Evolutionary conservation across 2,797 vertebrate species (phyloP), one percentile per base, ranked within the genome.

Genomic region (Protosalanx chinensis): DNA sequence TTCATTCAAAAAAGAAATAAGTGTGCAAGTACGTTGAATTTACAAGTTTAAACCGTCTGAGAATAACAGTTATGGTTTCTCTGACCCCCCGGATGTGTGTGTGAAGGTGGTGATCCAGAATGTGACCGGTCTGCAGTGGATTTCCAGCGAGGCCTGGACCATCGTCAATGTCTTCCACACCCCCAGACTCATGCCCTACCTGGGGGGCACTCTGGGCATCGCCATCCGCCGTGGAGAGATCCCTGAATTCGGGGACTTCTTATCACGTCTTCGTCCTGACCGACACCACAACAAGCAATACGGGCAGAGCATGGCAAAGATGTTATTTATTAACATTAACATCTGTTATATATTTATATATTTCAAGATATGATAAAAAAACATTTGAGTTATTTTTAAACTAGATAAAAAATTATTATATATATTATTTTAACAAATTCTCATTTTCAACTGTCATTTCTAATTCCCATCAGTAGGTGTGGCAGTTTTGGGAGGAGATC

Each of bases 201-300:
- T 89, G 58, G 76, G 81, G 2, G 82, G 89, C 12, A 89, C 88
- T 1, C 69, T 90, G 64, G 88, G 88, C 0, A 85, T 89, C 1
- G 82, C 90, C 32, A 90, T 92, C 27, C 82, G 88, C 0, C 78
- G 84, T n/a, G 91, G 90, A 59, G 86, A 91, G 76, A 91, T 91
- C 58, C 53, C 81, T 37, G 88, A 88, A 0, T 85, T 91, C 20
- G 46, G 8, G 20, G 81, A 91, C 0, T 91, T 84, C 71, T 68
- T 92, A 16, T 64, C 70, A 16, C 16, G 51, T 56, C 51, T 82
- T 66, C 70, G 6, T 6, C 87, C 85, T 18, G 57, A 83, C 13
- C 23, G 46, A 3, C 20, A 77, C n/a, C 15, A 72, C 1, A 71
- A 18, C 23, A 72, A 70, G 49, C 74, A 6, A 7, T 6, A 62